A percentile compares a stretch with the other conserved stretches of the same genome.
Conservation (phyloP, 2,888 invertebrate genomes). For the Conops quadrifasciatus region DNA sequence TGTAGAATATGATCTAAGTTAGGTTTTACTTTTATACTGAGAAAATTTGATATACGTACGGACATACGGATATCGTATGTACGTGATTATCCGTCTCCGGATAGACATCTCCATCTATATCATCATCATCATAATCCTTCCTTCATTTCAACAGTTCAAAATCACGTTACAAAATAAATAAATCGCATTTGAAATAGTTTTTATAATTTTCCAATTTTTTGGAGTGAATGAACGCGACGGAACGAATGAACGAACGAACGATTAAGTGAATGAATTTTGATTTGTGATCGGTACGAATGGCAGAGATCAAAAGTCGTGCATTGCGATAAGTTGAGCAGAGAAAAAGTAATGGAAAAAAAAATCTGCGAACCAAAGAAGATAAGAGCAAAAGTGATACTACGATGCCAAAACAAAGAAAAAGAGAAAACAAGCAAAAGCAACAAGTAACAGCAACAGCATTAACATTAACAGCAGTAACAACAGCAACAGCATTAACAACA, state of each 20-base stretch:
- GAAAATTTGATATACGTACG: no score
- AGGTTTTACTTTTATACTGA: no score
- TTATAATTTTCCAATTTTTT: no score
- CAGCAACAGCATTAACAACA: conserved; percentile 2
- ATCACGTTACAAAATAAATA: not conserved
- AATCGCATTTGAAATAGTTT: conserved; percentile 4
- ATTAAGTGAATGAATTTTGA: no score
- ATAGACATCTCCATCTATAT: no score
- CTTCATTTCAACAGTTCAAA: no score
- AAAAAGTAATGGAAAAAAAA: conserved; percentile 2
- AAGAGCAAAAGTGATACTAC: not conserved
- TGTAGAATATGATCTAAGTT: no score
- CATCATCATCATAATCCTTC: no score
- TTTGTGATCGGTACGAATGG: no score
- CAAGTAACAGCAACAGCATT: not conserved
- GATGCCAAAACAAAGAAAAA: conserved; percentile 19
- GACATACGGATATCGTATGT: no score
- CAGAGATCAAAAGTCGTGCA: not conserved
- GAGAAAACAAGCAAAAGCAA: not conserved
- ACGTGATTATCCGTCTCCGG: no score
- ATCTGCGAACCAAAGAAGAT: not conserved
- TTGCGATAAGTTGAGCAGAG: not conserved
- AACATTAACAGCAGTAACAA: not conserved
- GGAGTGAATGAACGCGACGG: no score
- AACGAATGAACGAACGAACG: conserved; percentile 6